Evolutionary conservation across 2,797 vertebrate genomes (phyloP), one percentile per base, ranked within the genome.

Genomic region (Micropoecilia bifurca): DNA sequence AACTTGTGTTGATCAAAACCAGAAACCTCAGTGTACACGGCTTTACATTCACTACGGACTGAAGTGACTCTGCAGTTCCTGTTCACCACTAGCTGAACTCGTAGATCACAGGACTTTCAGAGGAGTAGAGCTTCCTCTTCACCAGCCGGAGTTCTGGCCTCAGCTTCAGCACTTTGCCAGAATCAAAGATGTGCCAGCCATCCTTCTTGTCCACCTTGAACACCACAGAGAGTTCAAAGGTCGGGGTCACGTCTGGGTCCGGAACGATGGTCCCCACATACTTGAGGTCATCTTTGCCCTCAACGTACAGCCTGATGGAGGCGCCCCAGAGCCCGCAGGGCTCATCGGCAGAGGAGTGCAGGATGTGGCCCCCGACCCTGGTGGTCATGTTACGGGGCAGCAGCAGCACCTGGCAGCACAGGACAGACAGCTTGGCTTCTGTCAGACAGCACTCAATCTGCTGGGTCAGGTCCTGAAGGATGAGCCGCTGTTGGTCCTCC

Each of bases 51-150:
- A 68, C 14, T 6, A 18, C 20, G 4, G 22, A 41, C 25, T 18
- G 45, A 46, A 50, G 10, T 22, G 14, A 47, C 9, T 77, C 71
- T 4, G 71, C 55, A 14, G 4, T 48, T 14, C 3, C 14, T 4
- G 5, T 3, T 48, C 2, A 8, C 1, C 39, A 22, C 75, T 89
- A 94, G 79, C 80, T 85, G 82, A 92, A 96, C 1, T 96, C 91
- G 6, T 93, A 90, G 50, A 96, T 75, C 43, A 95, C 90, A 0
- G 96, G 95, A 57, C 90, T 95, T 46, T 93, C 95, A 0, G 96
- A 95, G 1, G 96, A 96, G 87, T 96, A 96, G 6, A 97, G 95
- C 86, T 97, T 97, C 87, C 91, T 93, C 91, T 97, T 97, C 68
- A 97, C 91, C 81, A 97, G 92, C n/a, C 92, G 84, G 85, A 96